phyloP scores from a whole-genome alignment of 2,888 invertebrate genomes.

The Hydroisotoma schaefferi region DNA sequence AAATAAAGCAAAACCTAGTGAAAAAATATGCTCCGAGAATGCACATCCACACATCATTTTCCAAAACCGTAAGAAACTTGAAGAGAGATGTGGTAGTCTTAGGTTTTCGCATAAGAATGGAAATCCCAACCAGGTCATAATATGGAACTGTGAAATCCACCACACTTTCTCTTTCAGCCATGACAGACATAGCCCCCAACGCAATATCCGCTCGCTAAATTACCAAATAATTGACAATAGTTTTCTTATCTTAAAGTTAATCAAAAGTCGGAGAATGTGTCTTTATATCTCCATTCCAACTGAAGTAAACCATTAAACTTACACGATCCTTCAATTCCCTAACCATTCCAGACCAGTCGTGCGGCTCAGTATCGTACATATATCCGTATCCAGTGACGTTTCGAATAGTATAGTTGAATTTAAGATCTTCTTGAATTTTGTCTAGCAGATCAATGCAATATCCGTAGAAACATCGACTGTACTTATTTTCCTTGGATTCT shows the following conservation, averaged over 20 bases:
- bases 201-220: slow-evolving; percentile 83
- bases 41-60: slow-evolving; percentile 94
- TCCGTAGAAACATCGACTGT: slow-evolving; percentile 58
- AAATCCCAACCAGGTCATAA: slow-evolving; percentile 95
- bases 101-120: slow-evolving; percentile 90
- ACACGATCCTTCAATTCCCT: slow-evolving; percentile 73
- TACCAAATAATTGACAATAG: slow-evolving; percentile 5
- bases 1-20: slow-evolving; percentile 80
- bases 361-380: slow-evolving; percentile 72
- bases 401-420: slow-evolving; percentile 85
- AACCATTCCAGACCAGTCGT: slow-evolving; percentile 79
- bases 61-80: slow-evolving; percentile 92
- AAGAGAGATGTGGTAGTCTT: slow-evolving; percentile 86
- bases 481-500: slow-evolving; percentile 52
- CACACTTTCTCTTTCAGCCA: slow-evolving; percentile 89
- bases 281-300: background rate
- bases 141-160: slow-evolving; percentile 98
- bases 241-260: background rate
- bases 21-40: slow-evolving; percentile 93
- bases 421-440: slow-evolving; percentile 75
- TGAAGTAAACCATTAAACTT: background rate
- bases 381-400: slow-evolving; percentile 70
- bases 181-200: slow-evolving; percentile 87
- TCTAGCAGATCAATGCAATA: slow-evolving; percentile 93
- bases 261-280: slow-evolving; percentile 3